These are phyloP conservation scores for Ommatoiulus sabulosus DNA, from an alignment of 2,888 invertebrate species.

Conservation along the genomic window DNA sequence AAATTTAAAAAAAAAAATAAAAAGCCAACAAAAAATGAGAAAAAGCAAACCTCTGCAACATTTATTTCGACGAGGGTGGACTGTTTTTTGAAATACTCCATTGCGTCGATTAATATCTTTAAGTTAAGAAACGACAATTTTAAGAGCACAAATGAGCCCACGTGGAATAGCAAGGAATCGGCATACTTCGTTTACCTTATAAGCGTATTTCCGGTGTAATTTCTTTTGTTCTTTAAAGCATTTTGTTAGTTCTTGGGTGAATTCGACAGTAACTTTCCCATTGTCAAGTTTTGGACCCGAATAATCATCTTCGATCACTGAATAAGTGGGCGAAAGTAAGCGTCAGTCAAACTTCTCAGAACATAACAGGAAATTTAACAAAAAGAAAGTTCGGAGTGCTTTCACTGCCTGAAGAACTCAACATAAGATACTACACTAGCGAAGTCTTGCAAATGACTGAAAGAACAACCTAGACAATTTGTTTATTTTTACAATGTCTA, in stretches of 20 bases:
- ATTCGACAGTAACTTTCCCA: constrained; percentile 86
- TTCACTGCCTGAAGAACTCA: no score
- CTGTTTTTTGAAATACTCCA: constrained; percentile 83
- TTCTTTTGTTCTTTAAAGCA: constrained; percentile 91
- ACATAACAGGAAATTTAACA: no score
- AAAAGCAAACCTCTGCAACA: constrained; percentile 76
- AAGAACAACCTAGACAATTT: no score
- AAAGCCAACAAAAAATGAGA: neutral
- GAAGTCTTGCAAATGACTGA: no score
- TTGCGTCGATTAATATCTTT: constrained; percentile 92
- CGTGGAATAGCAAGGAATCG: no score
- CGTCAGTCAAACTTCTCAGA: no score
- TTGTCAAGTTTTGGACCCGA: constrained; percentile 89
- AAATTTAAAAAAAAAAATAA: neutral
- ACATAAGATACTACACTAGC: no score
- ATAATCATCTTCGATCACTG: constrained; percentile 95
- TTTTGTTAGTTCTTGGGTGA: constrained; percentile 89
- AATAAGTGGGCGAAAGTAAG: neutral
- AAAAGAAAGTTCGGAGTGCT: no score
- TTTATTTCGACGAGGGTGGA: constrained; percentile 91
- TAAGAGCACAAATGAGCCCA: neutral
- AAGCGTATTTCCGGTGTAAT: constrained; percentile 96
- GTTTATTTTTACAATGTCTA: no score
- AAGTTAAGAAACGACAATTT: constrained; percentile 63
- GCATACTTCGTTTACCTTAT: constrained; percentile 76